phyloP scores from a whole-genome alignment of 1,140 invertebrate genomes.

The Cyrtorhinus lividipennis region DNA sequence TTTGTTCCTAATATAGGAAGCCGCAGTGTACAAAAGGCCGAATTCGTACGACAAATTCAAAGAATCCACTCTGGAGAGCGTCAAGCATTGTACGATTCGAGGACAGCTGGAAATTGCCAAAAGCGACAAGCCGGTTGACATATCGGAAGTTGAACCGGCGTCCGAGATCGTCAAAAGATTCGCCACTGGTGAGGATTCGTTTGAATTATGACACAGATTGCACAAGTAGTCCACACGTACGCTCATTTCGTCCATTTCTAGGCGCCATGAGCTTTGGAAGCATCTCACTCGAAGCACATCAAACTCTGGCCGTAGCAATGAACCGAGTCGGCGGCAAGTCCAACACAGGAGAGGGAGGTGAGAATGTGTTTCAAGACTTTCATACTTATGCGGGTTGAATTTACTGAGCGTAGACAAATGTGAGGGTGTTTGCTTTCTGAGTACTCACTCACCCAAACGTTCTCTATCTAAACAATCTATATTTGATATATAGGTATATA shows the following conservation, averaged over 20 bases:
- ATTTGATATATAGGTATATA: too few species aligned
- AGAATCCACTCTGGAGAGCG: slow-evolving; percentile 73
- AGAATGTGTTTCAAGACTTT: too few species aligned
- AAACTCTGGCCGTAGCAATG: slow-evolving; percentile 91
- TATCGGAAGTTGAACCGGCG: slow-evolving; percentile 83
- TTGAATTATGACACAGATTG: background rate
- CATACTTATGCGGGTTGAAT: too few species aligned
- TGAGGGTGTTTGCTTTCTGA: too few species aligned
- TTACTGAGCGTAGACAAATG: background rate
- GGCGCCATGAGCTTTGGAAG: slow-evolving; percentile 89
- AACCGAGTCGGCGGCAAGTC: slow-evolving; percentile 65
- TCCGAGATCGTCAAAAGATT: slow-evolving; percentile 91
- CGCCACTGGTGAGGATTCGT: slow-evolving; percentile 37
- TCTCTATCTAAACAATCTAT: too few species aligned
- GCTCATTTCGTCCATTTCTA: slow-evolving; percentile 23
- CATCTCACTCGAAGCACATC: slow-evolving; percentile 86
- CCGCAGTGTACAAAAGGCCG: slow-evolving; percentile 63
- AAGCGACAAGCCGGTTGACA: slow-evolving; percentile 56
- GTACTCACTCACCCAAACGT: too few species aligned
- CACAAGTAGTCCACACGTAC: background rate
- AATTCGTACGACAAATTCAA: slow-evolving; percentile 78
- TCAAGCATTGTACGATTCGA: slow-evolving; percentile 74
- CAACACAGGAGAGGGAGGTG: slow-evolving; percentile 59
- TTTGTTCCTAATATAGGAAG: slow-evolving; percentile 47
- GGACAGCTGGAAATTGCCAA: slow-evolving; percentile 80